phyloP scores from a whole-genome alignment of 2,888 invertebrate genomes.

The Epiperipatus broadwayi region DNA sequence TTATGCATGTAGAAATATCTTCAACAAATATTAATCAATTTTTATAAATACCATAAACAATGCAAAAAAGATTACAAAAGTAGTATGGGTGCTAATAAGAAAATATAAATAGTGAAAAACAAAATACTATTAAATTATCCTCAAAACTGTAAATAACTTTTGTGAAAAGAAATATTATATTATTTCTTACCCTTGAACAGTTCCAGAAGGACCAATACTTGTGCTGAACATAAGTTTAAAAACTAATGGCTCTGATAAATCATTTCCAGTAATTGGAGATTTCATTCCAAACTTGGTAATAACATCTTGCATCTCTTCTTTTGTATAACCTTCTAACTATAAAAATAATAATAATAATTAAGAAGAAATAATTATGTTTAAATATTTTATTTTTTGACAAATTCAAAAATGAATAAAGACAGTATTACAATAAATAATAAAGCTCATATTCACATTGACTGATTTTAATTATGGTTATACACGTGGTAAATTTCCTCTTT shows the following conservation, averaged over 20 bases:
- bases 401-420: conserved; percentile 9
- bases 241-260: conserved; percentile 79
- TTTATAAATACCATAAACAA: too few relatives aligned
- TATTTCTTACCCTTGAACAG: conserved; percentile 54
- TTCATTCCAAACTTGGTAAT: conserved; percentile 74
- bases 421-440: conserved; percentile 1
- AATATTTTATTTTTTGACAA: conserved; percentile 14
- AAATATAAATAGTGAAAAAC: neutral
- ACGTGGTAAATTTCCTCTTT: too few relatives aligned
- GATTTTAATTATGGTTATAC: too few relatives aligned
- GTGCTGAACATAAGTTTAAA: conserved; percentile 99
- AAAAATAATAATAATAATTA: conserved; percentile 11
- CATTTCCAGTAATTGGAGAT: conserved; percentile 84
- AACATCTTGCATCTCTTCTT: conserved; percentile 67
- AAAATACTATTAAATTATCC: conserved; percentile 8
- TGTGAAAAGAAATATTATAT: neutral
- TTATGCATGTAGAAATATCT: too few relatives aligned
- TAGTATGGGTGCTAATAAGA: too few relatives aligned
- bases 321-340: conserved; percentile 69
- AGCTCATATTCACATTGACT: too few relatives aligned
- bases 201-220: conserved; percentile 87
- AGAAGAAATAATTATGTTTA: conserved; percentile 14
- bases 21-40: too few relatives aligned
- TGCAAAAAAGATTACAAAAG: too few relatives aligned
- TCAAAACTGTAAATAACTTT: conserved; percentile 13